Base-by-base conservation (phyloP, 2,888 invertebrate species). In the Seladonia tumulorum region DNA sequence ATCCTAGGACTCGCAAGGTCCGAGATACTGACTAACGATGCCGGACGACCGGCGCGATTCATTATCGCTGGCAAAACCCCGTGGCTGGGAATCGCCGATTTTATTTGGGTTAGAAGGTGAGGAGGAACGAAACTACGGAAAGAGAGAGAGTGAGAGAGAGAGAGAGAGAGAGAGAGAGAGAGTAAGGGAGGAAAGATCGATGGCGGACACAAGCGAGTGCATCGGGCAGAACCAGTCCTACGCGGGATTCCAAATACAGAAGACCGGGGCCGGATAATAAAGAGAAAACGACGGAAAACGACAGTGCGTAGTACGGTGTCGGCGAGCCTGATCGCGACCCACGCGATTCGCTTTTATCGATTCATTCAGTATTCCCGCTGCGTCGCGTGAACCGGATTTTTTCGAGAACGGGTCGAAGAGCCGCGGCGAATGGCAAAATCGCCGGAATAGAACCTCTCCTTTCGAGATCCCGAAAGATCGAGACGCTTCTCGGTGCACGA, bases 291-390 rank as follows among this genome's bases (percentile, higher is more conserved):
- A 86, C 77, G 79, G 88, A 86, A 88, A 90, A 78, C 79, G 83
- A 87, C 79, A 72, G 76, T 83, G 78, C 76, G 89, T 90, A 88
- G 87, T 87, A 87, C 83, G 87, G 90, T 88, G 90, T 89, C 87
- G 90, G 87, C 86, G 87, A 89, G 81, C 87, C 79, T 86, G 89
- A 88, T 88, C 79, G 60, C 88, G 78, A 82, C 90, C 92, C 87
- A 92, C 92, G 89, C 91, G 57, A 74, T 66, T 76, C 79, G 82
- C 86, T 92, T 76, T 90, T 92, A 92, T 92, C 90, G 91, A 90
- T 90, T 91, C 91, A 89, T 91, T 91, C 90, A 88, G 72, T 81
- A 81, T 81, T 85, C 81, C 71, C 70, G 79, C 63, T 39, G 71
- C 49, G 63, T 49, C 63, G 76, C 57, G 76, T 35, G 79, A 47